phyloP scores from a whole-genome alignment of 2,888 invertebrate genomes.

The Lepidocyrtinus sp. region DNA sequence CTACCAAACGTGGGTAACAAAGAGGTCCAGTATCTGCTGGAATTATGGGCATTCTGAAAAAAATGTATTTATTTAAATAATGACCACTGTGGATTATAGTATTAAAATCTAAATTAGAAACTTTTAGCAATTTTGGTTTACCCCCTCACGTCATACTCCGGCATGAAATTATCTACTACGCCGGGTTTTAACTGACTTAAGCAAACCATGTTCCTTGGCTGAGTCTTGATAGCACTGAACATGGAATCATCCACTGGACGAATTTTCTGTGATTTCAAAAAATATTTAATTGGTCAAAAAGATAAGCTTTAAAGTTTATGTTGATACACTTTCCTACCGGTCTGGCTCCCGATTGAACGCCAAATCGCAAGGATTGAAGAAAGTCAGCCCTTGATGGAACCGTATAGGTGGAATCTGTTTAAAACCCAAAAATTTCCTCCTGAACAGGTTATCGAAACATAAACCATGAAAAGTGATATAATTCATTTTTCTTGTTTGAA shows the following conservation, averaged over 20 bases:
- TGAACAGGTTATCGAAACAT: too few relatives aligned
- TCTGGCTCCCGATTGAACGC: slow-evolving; percentile 52
- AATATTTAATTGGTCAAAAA: neutral
- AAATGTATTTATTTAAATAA: too few relatives aligned
- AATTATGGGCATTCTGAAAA: slow-evolving; percentile 55
- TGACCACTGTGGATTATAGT: too few relatives aligned
- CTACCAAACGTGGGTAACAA: slow-evolving; percentile 28
- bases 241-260: slow-evolving; percentile 74
- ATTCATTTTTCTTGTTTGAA: neutral
- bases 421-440: too few relatives aligned
- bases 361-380: slow-evolving; percentile 52
- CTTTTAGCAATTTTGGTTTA: too few relatives aligned
- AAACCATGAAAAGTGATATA: neutral
- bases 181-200: slow-evolving; percentile 47
- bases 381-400: slow-evolving; percentile 59
- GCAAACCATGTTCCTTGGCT: slow-evolving; percentile 73
- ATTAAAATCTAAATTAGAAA: too few relatives aligned
- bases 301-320: neutral
- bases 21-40: slow-evolving; percentile 57
- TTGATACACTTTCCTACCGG: slow-evolving; percentile 37
- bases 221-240: slow-evolving; percentile 77
- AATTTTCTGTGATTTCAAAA: slow-evolving; percentile 62
- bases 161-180: slow-evolving; percentile 63
- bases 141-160: slow-evolving; percentile 61
- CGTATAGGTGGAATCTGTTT: slow-evolving; percentile 62